Conservation (phyloP, 2,888 invertebrate species). For the Conistra vaccinii region DNA sequence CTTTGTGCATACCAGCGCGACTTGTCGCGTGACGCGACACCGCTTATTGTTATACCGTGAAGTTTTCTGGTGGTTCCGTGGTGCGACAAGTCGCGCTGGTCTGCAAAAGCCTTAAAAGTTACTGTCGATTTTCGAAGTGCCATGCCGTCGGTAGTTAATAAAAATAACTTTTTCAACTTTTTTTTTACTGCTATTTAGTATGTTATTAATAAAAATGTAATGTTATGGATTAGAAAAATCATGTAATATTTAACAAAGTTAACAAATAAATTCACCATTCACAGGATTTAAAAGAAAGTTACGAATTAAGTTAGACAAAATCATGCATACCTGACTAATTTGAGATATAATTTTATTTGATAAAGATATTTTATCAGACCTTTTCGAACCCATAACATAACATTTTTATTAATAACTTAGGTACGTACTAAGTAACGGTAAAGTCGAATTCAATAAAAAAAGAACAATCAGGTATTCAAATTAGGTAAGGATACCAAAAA, state of each 20-base stretch:
- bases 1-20: too few relatives aligned
- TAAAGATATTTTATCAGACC: not conserved
- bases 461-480: not conserved
- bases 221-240: not conserved
- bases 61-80: too few relatives aligned
- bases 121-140: conserved; percentile 6
- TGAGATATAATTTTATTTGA: not conserved
- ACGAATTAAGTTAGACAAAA: not conserved
- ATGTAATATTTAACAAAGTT: not conserved
- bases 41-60: too few relatives aligned
- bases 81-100: too few relatives aligned
- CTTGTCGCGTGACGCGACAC: too few relatives aligned
- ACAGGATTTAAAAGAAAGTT: not conserved
- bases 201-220: not conserved
- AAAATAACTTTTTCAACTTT: not conserved
- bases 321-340: not conserved
- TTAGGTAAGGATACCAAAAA: not conserved
- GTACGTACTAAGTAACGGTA: not conserved
- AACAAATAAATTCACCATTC: not conserved
- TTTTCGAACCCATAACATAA: not conserved
- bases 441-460: not conserved
- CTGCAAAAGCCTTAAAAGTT: too few relatives aligned
- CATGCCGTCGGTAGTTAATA: not conserved
- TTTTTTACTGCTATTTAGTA: not conserved
- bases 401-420: not conserved